Evolutionary conservation across 2,888 invertebrate species (phyloP).

Genomic region (Fragum whitleyi): DNA sequence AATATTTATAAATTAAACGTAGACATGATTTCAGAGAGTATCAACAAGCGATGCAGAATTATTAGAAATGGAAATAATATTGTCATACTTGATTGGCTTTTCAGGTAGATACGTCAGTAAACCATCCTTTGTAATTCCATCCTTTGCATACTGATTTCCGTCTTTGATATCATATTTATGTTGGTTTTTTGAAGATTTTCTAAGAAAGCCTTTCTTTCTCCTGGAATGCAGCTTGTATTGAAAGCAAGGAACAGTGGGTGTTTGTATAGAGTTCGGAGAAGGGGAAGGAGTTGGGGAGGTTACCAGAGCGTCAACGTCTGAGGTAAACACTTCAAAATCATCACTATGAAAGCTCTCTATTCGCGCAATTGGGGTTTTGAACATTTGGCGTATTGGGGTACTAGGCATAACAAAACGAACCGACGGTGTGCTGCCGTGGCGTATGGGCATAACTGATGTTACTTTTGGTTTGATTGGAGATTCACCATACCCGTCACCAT

Average conservation of each 20-base stretch:
- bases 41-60: too few relatives aligned
- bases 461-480: slow-evolving; percentile 48
- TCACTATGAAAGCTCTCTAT: slow-evolving; percentile 83
- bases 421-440: slow-evolving; percentile 64
- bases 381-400: slow-evolving; percentile 78
- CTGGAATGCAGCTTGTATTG: slow-evolving; percentile 77
- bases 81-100: slow-evolving; percentile 44
- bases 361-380: slow-evolving; percentile 80
- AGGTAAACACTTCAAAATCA: slow-evolving; percentile 77
- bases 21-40: too few relatives aligned
- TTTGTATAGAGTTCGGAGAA: slow-evolving; percentile 75
- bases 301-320: slow-evolving; percentile 68
- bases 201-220: slow-evolving; percentile 72
- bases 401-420: slow-evolving; percentile 74
- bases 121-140: slow-evolving; percentile 40
- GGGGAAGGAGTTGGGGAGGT: slow-evolving; percentile 69
- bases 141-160: slow-evolving; percentile 40
- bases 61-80: too few relatives aligned
- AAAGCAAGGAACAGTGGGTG: slow-evolving; percentile 81
- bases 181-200: slow-evolving; percentile 52
- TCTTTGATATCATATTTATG: slow-evolving; percentile 43
- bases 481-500: slow-evolving; percentile 49
- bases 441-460: slow-evolving; percentile 56
- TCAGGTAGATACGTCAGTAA: slow-evolving; percentile 54
- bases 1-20: too few relatives aligned